Conservation (phyloP, 2,888 invertebrate species). For the Melanostoma scalare region DNA sequence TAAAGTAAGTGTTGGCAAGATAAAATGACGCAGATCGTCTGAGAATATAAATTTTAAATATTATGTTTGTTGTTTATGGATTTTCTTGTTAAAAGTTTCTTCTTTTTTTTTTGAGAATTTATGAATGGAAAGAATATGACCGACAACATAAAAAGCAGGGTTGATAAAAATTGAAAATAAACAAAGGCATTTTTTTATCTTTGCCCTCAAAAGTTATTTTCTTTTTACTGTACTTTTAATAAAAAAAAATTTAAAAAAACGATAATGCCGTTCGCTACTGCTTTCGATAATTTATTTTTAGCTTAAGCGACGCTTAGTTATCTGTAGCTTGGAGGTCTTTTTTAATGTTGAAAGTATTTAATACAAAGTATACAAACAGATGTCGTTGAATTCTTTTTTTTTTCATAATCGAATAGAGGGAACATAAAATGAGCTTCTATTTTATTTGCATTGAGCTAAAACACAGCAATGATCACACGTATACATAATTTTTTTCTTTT, state of each 20-base stretch:
- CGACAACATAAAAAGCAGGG: not conserved
- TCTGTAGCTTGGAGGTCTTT: conserved; percentile 15
- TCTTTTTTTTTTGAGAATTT: not conserved
- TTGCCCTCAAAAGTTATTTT: conserved; percentile 24
- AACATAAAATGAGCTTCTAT: not conserved
- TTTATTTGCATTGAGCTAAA: not conserved
- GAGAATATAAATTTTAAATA: not conserved
- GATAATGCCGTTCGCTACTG: not conserved
- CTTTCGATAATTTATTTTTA: conserved; percentile 26
- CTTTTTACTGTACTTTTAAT: not conserved
- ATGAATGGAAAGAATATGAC: conserved; percentile 14
- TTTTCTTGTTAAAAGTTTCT: not conserved
- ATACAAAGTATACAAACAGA: too few species aligned
- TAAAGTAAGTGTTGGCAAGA: conserved; percentile 38
- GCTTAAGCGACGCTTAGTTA: conserved; percentile 25
- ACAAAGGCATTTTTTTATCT: conserved; percentile 34
- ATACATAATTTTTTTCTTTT: not conserved
- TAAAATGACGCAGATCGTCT: conserved; percentile 10
- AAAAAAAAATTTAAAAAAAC: not conserved
- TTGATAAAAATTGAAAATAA: conserved; percentile 28
- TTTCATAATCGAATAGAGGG: conserved; percentile 9
- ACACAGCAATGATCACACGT: not conserved
- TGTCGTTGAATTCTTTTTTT: not conserved
- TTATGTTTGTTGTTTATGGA: not conserved
- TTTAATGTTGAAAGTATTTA: not conserved